A percentile compares a stretch with the other conserved stretches of the same genome.
phyloP scores from a whole-genome alignment of 2,113 vertebrate genomes.

The Muscicapa adusta region DNA sequence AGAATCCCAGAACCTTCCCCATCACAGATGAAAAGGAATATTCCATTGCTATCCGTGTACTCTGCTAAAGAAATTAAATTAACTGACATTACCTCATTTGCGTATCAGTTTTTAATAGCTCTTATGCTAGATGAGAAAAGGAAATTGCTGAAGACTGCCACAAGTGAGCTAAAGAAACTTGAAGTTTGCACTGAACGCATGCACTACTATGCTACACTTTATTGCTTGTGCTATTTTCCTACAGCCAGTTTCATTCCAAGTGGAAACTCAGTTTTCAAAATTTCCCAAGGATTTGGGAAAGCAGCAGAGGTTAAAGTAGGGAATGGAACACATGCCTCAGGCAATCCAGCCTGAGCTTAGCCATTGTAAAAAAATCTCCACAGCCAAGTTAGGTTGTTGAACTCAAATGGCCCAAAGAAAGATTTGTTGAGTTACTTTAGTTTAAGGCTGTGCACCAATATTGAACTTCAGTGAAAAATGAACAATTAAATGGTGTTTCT shows the following conservation, averaged over 20 bases:
- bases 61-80: not conserved
- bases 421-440: not conserved
- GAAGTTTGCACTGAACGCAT: not conserved
- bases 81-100: not conserved
- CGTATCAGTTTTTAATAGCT: not conserved
- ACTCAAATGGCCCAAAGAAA: not conserved
- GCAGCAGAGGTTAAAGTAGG: not conserved
- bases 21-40: not conserved
- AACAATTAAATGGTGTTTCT: not conserved
- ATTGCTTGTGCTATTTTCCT: not conserved
- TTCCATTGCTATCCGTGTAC: not conserved
- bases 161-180: not conserved
- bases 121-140: not conserved
- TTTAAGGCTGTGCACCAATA: not conserved
- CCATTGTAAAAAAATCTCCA: not conserved
- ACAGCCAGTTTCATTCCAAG: not conserved
- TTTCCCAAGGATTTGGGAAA: conserved; percentile 12
- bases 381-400: not conserved
- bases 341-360: not conserved
- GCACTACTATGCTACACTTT: not conserved
- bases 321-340: not conserved
- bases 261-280: not conserved
- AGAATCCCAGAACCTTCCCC: not conserved
- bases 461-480: not conserved
- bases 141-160: not conserved